Conservation (phyloP, 2,113 vertebrate species). For the Muntiacus muntjak region DNA sequence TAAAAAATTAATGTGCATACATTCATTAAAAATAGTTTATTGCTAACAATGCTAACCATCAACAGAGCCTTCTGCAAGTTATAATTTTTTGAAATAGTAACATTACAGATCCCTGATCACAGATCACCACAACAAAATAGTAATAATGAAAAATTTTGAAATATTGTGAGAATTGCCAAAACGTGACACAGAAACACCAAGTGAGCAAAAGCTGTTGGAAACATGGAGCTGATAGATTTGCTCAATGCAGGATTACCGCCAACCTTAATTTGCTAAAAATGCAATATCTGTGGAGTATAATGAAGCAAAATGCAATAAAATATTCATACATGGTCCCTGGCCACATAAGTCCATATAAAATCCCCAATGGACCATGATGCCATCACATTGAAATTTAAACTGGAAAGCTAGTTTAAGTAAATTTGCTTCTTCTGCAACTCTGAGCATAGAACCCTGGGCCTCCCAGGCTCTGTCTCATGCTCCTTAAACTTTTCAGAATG, state of each 20-base stretch:
- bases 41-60: background rate
- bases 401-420: background rate
- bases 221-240: background rate
- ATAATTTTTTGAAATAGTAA: background rate
- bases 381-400: background rate
- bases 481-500: background rate
- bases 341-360: background rate
- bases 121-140: background rate
- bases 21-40: background rate
- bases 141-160: background rate
- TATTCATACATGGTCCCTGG: background rate
- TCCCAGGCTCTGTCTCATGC: background rate
- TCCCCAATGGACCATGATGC: background rate
- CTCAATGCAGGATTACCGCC: background rate
- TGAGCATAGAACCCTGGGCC: background rate
- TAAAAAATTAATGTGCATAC: background rate
- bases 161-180: background rate
- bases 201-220: background rate
- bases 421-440: background rate
- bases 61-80: background rate
- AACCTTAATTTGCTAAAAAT: background rate
- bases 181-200: background rate
- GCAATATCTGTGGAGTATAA: background rate
- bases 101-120: background rate
- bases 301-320: background rate